Evolutionary conservation across 2,888 invertebrate genomes (phyloP), one percentile per base, ranked within the genome.

Genomic region (Callyntrura guangdongensis): DNA sequence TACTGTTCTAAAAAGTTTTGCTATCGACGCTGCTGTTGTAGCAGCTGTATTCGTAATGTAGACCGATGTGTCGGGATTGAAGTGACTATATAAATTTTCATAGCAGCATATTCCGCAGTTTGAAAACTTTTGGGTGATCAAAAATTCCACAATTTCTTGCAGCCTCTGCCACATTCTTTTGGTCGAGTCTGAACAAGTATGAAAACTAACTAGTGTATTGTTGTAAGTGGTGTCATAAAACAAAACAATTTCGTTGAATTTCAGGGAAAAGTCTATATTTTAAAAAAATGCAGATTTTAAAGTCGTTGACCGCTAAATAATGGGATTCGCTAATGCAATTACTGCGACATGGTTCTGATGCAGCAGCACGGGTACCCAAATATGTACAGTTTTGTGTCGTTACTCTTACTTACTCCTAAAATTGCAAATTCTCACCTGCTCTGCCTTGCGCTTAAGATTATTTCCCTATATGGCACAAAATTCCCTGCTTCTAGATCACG

Each of bases 281-380:
- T 27, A 12, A 14, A 81, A 81, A 81, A 81, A 81, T 81, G 81
- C 64, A 81, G 27, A 36, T 59, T 47, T 5, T 27, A n/a, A 56
- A 83, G 83, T 83, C 83, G 67, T 47, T 83, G 83, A 67, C 67
- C 67, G 67, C n/a, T 64, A 64, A 83, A 74, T 74, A 74, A 67
- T 83, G 49, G 83, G 14, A 83, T 83, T 67, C 47, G 61, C 45
- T 59, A 82, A 82, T 56, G 83, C 83, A 83, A 82, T 82, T 56
- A 79, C 61, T 45, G 69, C 17, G 69, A 69, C 69, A 69, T 69
- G 69, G 27, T n/a, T 36, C 27, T 64, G 67, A 1, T 47, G 11
- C 69, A 4, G 47, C 12, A 3, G 47, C 9, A 74, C 72, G 17
- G 17, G 72, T 74, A 74, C 47, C 72, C 47, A 47, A 74, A 74